Percentiles rank a stretch among this genome's conserved stretches.
These are phyloP conservation scores for Ctenopoma kingsleyae DNA, from an alignment of 2,797 vertebrate genomes.

Conservation along the genomic window DNA sequence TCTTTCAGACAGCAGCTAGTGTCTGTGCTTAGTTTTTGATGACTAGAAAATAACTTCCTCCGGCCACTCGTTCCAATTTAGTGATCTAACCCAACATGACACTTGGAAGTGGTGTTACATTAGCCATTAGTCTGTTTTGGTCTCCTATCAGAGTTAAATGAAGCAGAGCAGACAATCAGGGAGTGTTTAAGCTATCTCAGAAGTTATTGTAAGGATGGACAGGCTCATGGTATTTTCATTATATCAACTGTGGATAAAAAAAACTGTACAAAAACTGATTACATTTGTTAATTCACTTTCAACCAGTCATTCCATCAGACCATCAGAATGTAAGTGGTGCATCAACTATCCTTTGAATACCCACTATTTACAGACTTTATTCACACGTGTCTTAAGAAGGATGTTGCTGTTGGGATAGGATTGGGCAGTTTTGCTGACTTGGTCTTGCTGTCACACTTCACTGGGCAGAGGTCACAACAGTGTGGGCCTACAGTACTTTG, in stretches of 20 bases:
- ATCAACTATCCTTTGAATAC: not conserved
- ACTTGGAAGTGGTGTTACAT: conserved; percentile 43
- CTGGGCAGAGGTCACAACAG: not conserved
- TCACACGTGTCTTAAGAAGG: not conserved
- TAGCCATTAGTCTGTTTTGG: conserved; percentile 28
- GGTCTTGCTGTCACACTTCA: not conserved
- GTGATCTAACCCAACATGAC: conserved; percentile 57
- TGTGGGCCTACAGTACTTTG: not conserved
- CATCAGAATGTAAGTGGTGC: not conserved
- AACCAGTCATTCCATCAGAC: not conserved
- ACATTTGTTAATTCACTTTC: not conserved
- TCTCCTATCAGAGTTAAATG: conserved; percentile 12
- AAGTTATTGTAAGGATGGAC: not conserved
- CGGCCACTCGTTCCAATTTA: conserved; percentile 47
- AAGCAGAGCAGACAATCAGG: conserved; percentile 10
- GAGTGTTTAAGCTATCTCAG: not conserved
- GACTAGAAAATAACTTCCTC: conserved; percentile 57
- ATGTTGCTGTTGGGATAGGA: not conserved
- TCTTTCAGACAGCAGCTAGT: conserved; percentile 49
- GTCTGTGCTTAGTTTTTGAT: conserved; percentile 52
- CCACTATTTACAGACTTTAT: not conserved
- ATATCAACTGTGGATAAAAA: not conserved
- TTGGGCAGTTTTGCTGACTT: not conserved
- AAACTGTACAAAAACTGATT: too few relatives aligned
- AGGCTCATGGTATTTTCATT: conserved; percentile 4